phyloP scores from a whole-genome alignment of 2,888 invertebrate genomes.

The Himalopsyche anomala region DNA sequence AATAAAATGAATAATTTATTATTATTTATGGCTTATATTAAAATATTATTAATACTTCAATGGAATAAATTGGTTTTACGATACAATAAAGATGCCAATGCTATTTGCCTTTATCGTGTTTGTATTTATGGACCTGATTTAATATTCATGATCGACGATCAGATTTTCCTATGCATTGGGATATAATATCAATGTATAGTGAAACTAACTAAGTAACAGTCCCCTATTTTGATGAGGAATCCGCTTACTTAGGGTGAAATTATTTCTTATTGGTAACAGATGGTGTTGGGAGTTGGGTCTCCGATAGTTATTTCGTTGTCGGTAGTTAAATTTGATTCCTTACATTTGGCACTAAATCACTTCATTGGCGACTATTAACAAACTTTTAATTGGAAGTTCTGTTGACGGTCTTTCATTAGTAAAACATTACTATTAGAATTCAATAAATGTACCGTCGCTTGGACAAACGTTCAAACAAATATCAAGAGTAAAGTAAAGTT shows the following conservation, averaged over 20 bases:
- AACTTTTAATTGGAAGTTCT: not conserved
- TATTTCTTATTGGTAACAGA: conserved; percentile 55
- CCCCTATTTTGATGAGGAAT: conserved; percentile 55
- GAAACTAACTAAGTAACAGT: conserved; percentile 35
- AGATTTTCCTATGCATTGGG: conserved; percentile 24
- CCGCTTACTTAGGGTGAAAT: conserved; percentile 48
- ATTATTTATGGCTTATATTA: not conserved
- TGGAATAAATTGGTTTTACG: conserved; percentile 44
- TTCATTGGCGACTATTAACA: conserved; percentile 15
- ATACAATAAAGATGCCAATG: conserved; percentile 31
- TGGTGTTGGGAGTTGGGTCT: not conserved
- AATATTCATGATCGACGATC: conserved; percentile 44
- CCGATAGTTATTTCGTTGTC: conserved; percentile 23
- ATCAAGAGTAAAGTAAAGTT: no score
- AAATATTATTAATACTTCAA: not conserved
- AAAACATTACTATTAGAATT: not conserved
- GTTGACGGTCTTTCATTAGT: not conserved
- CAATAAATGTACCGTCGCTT: no score
- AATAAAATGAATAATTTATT: conserved; percentile 16
- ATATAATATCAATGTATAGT: conserved; percentile 11
- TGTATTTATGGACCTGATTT: conserved; percentile 48
- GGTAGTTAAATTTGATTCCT: conserved; percentile 38
- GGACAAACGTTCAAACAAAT: no score
- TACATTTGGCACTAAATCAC: conserved; percentile 22
- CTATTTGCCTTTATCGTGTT: conserved; percentile 42